These are phyloP conservation scores for Cardiocondyla obscurior DNA, from an alignment of 1,140 invertebrate species.

Conservation along the genomic window DNA sequence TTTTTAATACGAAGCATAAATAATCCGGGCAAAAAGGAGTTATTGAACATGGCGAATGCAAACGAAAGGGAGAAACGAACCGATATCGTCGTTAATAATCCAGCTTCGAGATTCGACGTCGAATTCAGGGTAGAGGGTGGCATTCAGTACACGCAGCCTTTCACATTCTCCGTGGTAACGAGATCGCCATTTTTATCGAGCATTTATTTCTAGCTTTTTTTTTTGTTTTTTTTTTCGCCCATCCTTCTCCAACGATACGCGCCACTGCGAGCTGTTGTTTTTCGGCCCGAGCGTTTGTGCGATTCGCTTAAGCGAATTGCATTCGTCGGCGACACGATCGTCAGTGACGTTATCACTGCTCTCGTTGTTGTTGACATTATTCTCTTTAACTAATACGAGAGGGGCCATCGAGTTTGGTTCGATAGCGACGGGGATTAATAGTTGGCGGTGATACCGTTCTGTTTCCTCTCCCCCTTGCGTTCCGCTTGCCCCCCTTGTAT, in stretches of 20 bases:
- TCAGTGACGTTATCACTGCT: conserved; percentile 23
- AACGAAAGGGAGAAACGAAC: conserved; percentile 10
- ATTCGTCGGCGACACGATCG: conserved; percentile 27
- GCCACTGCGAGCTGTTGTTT: conserved; percentile 5
- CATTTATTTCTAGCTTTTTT: conserved; percentile 59
- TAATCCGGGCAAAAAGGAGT: conserved; percentile 25
- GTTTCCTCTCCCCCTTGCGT: not conserved
- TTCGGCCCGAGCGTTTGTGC: not conserved
- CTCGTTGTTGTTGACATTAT: conserved; percentile 37
- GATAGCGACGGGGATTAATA: conserved; percentile 39
- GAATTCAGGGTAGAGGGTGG: not conserved
- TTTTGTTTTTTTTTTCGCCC: conserved; percentile 33
- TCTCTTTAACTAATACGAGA: conserved; percentile 47
- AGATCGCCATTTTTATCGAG: conserved; percentile 53
- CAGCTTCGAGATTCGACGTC: conserved; percentile 22
- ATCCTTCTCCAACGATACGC: not conserved
- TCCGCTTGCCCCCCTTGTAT: not conserved
- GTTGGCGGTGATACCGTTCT: conserved; percentile 18
- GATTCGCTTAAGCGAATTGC: conserved; percentile 56
- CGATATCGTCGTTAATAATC: conserved; percentile 55
- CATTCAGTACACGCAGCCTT: not conserved
- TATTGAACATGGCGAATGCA: not conserved
- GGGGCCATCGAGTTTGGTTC: conserved; percentile 37
- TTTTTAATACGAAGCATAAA: conserved; percentile 44
- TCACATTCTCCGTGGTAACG: conserved; percentile 31